Evolutionary conservation across 2,797 vertebrate genomes (phyloP), one percentile per base, ranked within the genome.

Genomic region (Margarornis squamiger): DNA sequence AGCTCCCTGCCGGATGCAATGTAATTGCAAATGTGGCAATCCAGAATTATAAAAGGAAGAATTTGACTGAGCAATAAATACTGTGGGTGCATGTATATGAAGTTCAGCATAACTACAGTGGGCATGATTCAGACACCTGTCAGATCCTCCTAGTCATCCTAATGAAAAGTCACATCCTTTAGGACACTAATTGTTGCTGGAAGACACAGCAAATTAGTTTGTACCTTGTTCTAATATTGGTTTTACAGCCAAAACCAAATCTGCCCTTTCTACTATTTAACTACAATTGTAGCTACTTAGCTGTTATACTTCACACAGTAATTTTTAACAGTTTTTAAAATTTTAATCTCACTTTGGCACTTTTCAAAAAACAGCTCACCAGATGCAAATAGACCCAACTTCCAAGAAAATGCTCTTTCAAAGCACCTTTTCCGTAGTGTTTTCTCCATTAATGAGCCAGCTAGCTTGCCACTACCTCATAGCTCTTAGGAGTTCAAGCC

Each of bases 131-230:
- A 97, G 62, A 27, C 88, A 67, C 55, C 57, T 84, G 94, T 95
- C 95, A 96, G 94, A 94, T 95, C 91, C 85, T 96, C 74, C 93
- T 83, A 72, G 63, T 91, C 88, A 92, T 65, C 86, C 73, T 66
- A 63, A 95, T 88, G 85, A 96, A 76, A 95, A 96, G 86, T 91
- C 91, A 93, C 92, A 88, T 96, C 94, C 92, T 95, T 82, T 86
- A 91, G 70, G 78, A 89, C 82, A 74, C 52, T 87, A 89, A 80
- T 89, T 93, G 84, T 57, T 93, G 74, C 72, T 92, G 27, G 63
- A 88, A 66, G 63, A 76, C 75, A 58, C 51, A 71, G 55, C 63
- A 92, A 81, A 96, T 86, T 75, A 88, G 48, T 82, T 61, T 85
- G 59, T 78, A 87, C 30, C 62, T 71, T 59, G 29, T 90, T 95